Evolutionary conservation across 2,113 vertebrate species (phyloP), one percentile per base, ranked within the genome.

Genomic region (Xenopus laevis): DNA sequence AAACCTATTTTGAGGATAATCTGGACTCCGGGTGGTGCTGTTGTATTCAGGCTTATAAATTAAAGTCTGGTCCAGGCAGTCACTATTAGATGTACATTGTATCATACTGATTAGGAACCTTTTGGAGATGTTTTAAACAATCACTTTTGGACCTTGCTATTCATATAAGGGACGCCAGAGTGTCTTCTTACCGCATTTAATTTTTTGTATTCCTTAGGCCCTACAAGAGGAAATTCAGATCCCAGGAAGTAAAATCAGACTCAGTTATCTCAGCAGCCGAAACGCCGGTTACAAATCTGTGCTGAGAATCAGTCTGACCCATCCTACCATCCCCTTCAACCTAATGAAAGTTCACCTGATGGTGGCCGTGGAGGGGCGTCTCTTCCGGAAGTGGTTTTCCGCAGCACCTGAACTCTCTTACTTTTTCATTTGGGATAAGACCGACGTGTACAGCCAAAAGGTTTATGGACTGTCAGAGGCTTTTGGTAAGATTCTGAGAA

Each of bases 281-380:
- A 95, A 94, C 1, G 82, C 95, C 0, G 97, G 97, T 80, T 99
- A 99, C 82, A 98, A 96, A 81, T 96, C 97, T 0, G 91, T 99
- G 45, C 89, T 99, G 79, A 84, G 92, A 81, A 94, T 98, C 81
- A 93, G 90, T 78, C 91, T 99, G 82, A 99, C 95, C 16, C 96
- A 97, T 79, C 85, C 90, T 50, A 89, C 88, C 74, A 95, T 97
- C 79, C 97, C 97, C 30, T 99, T 99, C 89, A 99, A 98, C 89
- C 89, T 99, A 82, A 98, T 99, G 96, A 99, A 98, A 85, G 96
- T 99, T 66, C 97, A 99, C 82, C 94, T 99, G 67, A 95, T 95
- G 94, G 96, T 99, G 68, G 96, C 97, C 0, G 97, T 99, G 0
- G 97, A 99, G 78, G 97, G 97, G 13, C 89, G 96, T 40, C 94